Evolutionary conservation across 2,113 vertebrate species (phyloP).

Genomic region (Menura novaehollandiae): DNA sequence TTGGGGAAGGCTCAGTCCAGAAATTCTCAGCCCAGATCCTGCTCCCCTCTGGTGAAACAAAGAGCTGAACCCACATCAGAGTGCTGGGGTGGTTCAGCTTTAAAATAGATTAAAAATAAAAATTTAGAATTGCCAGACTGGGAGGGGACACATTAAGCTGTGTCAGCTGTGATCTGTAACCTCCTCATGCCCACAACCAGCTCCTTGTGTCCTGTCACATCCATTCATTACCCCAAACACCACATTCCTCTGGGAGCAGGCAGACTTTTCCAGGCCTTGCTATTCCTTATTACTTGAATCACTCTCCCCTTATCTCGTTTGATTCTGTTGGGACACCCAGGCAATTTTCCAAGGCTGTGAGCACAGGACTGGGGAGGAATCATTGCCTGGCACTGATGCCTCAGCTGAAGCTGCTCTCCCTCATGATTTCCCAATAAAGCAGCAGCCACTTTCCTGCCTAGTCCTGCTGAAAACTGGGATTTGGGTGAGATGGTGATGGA

Average conservation of each 20-base stretch:
- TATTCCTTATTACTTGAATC: background rate
- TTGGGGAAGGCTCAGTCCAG: background rate
- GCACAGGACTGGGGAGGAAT: background rate
- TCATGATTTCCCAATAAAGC: background rate
- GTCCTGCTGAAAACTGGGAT: background rate
- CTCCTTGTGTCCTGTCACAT: background rate
- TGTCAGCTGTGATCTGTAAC: background rate
- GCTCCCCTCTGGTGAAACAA: background rate
- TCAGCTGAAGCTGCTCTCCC: background rate
- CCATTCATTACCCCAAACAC: background rate
- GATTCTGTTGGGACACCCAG: background rate
- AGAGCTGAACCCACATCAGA: background rate
- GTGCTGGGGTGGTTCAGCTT: background rate
- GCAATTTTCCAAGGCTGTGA: constrained; percentile 12
- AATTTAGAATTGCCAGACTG: background rate
- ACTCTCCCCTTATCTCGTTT: background rate
- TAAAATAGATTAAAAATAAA: background rate
- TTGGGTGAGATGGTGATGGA: background rate
- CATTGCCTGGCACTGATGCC: background rate
- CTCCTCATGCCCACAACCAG: background rate
- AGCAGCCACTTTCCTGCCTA: background rate
- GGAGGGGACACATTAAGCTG: background rate
- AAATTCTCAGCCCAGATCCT: background rate
- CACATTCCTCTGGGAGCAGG: background rate
- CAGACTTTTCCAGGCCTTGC: background rate